Conservation (phyloP, 2,888 invertebrate genomes). For the Watsonalla binaria region DNA sequence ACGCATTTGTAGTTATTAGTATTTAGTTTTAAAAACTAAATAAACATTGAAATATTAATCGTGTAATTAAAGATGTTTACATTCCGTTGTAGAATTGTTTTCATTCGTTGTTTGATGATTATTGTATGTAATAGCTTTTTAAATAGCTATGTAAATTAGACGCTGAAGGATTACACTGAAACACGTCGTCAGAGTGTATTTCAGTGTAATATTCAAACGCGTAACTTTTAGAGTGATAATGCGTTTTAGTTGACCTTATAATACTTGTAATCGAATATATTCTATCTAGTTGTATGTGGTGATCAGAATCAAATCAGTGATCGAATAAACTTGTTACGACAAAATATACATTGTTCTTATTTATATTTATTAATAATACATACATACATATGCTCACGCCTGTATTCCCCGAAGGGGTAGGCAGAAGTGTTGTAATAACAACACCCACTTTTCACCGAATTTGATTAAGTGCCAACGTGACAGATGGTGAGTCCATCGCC, state of each 20-base stretch:
- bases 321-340: constrained; percentile 79
- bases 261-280: constrained; percentile 53
- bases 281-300: constrained; percentile 65
- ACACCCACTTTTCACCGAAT: too few species aligned
- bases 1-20: too few species aligned
- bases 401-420: too few species aligned
- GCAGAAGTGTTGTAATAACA: too few species aligned
- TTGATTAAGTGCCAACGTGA: too few species aligned
- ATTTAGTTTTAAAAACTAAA: too few species aligned
- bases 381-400: too few species aligned
- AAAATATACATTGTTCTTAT: constrained; percentile 32
- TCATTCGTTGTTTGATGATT: constrained; percentile 17
- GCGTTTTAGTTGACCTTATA: constrained; percentile 27
- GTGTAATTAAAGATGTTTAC: background rate
- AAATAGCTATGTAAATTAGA: constrained; percentile 39
- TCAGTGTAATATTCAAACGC: constrained; percentile 13
- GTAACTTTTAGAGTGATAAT: constrained; percentile 29
- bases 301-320: constrained; percentile 68
- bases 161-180: constrained; percentile 14
- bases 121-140: constrained; percentile 43
- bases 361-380: too few species aligned
- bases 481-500: too few species aligned
- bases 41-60: too few species aligned
- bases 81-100: background rate
- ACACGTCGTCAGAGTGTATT: background rate